Evolutionary conservation across 2,888 invertebrate species (phyloP).

Genomic region (Pharmacophagus antenor): DNA sequence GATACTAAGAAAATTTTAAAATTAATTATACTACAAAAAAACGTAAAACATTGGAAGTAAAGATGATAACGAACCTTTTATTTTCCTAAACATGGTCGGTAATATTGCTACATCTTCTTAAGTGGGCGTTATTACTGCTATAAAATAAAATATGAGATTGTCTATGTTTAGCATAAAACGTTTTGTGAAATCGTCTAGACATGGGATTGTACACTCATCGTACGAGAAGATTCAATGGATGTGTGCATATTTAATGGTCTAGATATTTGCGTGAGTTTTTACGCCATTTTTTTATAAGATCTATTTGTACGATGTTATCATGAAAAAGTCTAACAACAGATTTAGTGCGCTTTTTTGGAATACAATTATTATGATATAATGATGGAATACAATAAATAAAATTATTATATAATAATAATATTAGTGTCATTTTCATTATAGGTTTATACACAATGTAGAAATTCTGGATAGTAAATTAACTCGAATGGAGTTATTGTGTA

Average conservation of each 20-base stretch:
- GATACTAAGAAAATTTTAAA: no score
- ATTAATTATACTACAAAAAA: not conserved
- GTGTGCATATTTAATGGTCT: not conserved
- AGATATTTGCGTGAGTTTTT: not conserved
- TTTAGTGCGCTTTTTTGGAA: no score
- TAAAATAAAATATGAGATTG: constrained; percentile 24
- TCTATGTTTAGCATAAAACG: constrained; percentile 24
- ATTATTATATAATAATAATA: no score
- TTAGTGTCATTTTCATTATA: no score
- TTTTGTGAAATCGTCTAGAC: constrained; percentile 27
- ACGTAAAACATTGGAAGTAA: not conserved
- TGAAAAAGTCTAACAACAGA: no score
- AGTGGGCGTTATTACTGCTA: constrained; percentile 22
- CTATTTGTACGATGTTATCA: no score
- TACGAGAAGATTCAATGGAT: not conserved
- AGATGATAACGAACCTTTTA: not conserved
- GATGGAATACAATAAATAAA: no score
- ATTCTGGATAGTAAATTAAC: no score
- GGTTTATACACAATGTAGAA: no score
- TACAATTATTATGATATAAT: no score
- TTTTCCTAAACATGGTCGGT: constrained; percentile 14
- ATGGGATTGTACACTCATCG: constrained; percentile 2
- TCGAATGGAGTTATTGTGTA: no score
- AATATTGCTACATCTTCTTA: constrained; percentile 10
- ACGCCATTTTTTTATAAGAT: no score